These are phyloP conservation scores for Calephelis perditalis DNA, from an alignment of 2,888 invertebrate species.

Conservation along the genomic window DNA sequence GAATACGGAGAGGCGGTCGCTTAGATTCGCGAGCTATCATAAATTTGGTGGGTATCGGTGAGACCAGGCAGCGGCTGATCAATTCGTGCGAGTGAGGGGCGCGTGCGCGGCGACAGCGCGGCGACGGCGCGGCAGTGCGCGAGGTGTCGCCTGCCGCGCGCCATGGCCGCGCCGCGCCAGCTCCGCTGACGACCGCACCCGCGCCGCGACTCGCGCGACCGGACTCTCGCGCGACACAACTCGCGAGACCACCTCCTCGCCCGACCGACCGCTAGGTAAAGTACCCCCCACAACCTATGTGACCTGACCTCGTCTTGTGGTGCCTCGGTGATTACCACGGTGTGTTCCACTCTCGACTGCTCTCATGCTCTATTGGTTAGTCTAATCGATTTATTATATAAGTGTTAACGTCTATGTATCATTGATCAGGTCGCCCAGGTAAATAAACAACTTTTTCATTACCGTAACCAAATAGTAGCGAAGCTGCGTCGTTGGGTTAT, in stretches of 20 bases:
- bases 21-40: slow-evolving; percentile 70
- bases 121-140: slow-evolving; percentile 61
- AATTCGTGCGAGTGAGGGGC: slow-evolving; percentile 44
- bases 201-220: slow-evolving; percentile 29
- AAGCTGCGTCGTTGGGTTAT: slow-evolving; percentile 8
- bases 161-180: slow-evolving; percentile 67
- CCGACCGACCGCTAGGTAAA: slow-evolving; percentile 46
- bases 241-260: slow-evolving; percentile 33
- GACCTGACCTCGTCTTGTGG: slow-evolving; percentile 31
- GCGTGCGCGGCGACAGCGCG: slow-evolving; percentile 33
- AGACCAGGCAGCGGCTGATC: slow-evolving; percentile 59
- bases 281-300: slow-evolving; percentile 39
- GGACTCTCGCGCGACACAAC: slow-evolving; percentile 29
- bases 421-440: slow-evolving; percentile 18
- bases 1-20: background rate
- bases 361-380: slow-evolving; percentile 73
- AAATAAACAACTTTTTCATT: slow-evolving; percentile 18
- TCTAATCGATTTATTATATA: slow-evolving; percentile 35
- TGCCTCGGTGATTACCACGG: slow-evolving; percentile 36
- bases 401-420: slow-evolving; percentile 4
- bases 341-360: slow-evolving; percentile 70
- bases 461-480: slow-evolving; percentile 12
- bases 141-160: slow-evolving; percentile 63
- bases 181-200: slow-evolving; percentile 53
- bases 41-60: slow-evolving; percentile 71